Percentiles rank a stretch among this genome's conserved stretches.
Conservation (phyloP, 2,888 invertebrate species). For the Heliconius aoede region DNA sequence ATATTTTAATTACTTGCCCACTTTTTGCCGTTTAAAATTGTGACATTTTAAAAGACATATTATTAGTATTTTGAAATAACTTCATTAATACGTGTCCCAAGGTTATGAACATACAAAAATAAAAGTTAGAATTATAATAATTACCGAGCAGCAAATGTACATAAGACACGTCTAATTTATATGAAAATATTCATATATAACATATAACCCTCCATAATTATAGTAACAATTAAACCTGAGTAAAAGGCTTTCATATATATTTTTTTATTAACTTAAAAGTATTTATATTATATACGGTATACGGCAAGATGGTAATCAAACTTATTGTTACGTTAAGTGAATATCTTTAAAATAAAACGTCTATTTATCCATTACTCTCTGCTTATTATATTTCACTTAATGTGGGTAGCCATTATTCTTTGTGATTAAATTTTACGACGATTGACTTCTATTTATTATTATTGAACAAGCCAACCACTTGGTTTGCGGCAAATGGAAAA, state of each 20-base stretch:
- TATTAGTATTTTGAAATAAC: not conserved
- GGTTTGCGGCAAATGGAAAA: slow-evolving; percentile 17
- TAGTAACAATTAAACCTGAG: not conserved
- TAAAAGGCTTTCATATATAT: not conserved
- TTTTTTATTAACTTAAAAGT: not conserved
- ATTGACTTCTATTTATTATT: slow-evolving; percentile 17
- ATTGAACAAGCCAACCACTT: slow-evolving; percentile 12
- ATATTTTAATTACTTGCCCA: too few relatives aligned
- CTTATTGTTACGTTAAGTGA: not conserved
- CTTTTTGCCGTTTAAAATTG: not conserved
- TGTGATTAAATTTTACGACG: not conserved
- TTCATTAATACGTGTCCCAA: not conserved
- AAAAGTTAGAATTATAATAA: slow-evolving; percentile 4
- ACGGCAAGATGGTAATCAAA: not conserved
- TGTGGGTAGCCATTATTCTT: not conserved
- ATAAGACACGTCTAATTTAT: slow-evolving; percentile 14
- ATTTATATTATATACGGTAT: not conserved
- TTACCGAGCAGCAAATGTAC: not conserved
- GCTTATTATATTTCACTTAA: not conserved
- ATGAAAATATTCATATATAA: not conserved
- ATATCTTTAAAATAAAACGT: not conserved
- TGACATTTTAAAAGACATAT: not conserved
- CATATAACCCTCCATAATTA: not conserved
- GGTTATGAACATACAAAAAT: not conserved
- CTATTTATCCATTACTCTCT: not conserved